Base-by-base conservation (phyloP, 2,113 vertebrate genomes). In the Sinocyclocheilus anshuiensis region DNA sequence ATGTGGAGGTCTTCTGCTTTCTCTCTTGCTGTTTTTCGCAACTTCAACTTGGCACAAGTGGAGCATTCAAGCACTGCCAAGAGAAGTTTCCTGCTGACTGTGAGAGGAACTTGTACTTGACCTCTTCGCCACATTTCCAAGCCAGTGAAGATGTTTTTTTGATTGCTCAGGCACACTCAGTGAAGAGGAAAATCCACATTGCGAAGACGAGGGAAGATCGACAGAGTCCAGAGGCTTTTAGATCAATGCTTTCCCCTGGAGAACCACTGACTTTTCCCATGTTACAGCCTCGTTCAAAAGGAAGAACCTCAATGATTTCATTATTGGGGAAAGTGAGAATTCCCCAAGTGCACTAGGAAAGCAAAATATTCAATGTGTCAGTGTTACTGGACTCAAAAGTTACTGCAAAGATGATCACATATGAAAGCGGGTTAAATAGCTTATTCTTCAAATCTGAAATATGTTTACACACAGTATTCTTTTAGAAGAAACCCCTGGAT, bases 161-260 rank as follows among this genome's bases (percentile, higher is more conserved):
- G 90, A 88, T 92, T 94, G 74, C 84, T 89, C 89, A 81, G 89
- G 84, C 88, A 89, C 90, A 87, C 84, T 95, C 93, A 94, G 93
- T 94, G 93, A 91, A 93, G 94, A 91, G 93, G 93, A 94, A 96
- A 95, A 95, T 93, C 83, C 89, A 93, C 90, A 90, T 90, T 91
- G 90, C 88, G 82, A 90, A 89, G 87, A 89, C 87, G 89, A 90
- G 88, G 86, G 74, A 82, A 87, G 88, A 87, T 89, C 81, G 86
- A 90, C 87, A 89, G 87, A 91, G 91, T 91, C 42, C 39, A 65
- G 45, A 90, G 86, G 87, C 92, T 95, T 95, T 95, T 94, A 94
- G 93, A 95, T 95, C 93, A 95, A 80, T 95, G 92, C 87, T 93
- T 87, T 57, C 92, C 93, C 89, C 91, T 9, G 0, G 88, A 93